Evolutionary conservation across 2,113 vertebrate genomes (phyloP), one percentile per base, ranked within the genome.

Genomic region (Pteruthius melanotis): DNA sequence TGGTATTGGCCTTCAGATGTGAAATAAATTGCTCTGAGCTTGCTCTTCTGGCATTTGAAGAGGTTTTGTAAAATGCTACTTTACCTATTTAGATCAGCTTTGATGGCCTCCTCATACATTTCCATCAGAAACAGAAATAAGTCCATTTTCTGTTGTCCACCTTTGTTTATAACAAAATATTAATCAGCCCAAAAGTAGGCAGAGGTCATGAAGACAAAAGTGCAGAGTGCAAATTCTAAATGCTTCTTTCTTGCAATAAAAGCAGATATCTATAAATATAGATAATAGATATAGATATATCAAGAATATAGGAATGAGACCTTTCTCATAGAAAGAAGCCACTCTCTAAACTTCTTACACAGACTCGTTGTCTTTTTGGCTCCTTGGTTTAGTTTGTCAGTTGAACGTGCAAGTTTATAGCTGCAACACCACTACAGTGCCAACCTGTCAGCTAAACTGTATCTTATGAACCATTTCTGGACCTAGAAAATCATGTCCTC

Each of bases 41-140:
- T 94, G 56, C 35, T 93, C 30, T 95, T 92, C 78, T 82, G 49
- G 30, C 72, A 87, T 95, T 97, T 96, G 78, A 96, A 96, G 71
- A 94, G 54, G 39, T 94, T 95, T 86, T 81, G 57, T 63, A 47
- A 90, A 85, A 64, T 63, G 21, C 49, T 82, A 40, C 24, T 82
- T 93, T 66, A 24, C 37, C 13, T 22, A 47, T 59, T 72, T 83
- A 78, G 40, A 28, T 94, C 35, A 37, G 9, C 59, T 94, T 83
- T 15, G 14, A 52, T 88, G 83, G 47, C 57, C 54, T 80, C 28
- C 85, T 88, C 31, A 5, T 81, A 83, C 39, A 56, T 90, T 83
- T 91, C 68, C 69, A 69, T 89, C 57, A 83, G 53, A 94, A 96
- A 61, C 20, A 87, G 39, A 66, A 76, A 60, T 49, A 94, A 85